phyloP scores from a whole-genome alignment of 2,797 vertebrate genomes.

The Channallabes apus region DNA sequence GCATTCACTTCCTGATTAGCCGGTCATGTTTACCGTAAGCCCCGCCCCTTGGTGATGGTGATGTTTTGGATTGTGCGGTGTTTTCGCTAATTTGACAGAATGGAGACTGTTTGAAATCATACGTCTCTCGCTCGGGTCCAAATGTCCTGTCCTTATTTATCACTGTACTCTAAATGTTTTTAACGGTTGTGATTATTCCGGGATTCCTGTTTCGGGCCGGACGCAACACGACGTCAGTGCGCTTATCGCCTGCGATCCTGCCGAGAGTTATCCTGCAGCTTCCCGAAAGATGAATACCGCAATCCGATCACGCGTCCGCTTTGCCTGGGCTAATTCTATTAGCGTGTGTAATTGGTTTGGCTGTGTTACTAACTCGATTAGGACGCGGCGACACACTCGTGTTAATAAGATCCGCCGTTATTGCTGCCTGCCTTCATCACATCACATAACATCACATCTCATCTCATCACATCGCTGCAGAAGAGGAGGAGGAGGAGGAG shows the following conservation, averaged over 20 bases:
- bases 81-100: neutral
- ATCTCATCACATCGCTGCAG: neutral
- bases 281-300: conserved; percentile 76
- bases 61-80: neutral
- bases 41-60: neutral
- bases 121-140: neutral
- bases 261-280: conserved; percentile 55
- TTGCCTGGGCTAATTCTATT: conserved; percentile 76
- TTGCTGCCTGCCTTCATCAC: conserved; percentile 74
- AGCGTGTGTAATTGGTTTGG: conserved; percentile 78
- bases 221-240: conserved; percentile 71
- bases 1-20: neutral
- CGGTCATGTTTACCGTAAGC: neutral
- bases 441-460: conserved; percentile 25
- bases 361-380: conserved; percentile 78
- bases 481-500: neutral
- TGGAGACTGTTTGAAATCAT: neutral
- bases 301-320: conserved; percentile 71
- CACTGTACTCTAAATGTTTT: neutral
- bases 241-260: conserved; percentile 78
- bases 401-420: conserved; percentile 79
- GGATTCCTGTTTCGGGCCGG: conserved; percentile 57
- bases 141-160: neutral
- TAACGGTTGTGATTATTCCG: conserved; percentile 41
- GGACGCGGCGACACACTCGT: conserved; percentile 72